phyloP scores from a whole-genome alignment of 2,888 invertebrate genomes.

The Bombylius major region DNA sequence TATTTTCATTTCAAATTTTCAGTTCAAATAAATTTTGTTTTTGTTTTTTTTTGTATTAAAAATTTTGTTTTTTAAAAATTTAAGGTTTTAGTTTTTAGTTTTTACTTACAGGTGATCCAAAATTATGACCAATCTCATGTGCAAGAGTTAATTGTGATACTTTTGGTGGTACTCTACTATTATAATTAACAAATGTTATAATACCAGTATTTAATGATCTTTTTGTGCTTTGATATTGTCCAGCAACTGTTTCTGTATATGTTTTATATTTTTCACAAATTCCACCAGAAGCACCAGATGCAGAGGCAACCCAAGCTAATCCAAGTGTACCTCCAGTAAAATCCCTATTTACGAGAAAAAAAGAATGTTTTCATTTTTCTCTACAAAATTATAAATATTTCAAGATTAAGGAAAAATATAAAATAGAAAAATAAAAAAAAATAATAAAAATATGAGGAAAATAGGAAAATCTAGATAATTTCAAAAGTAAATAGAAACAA shows the following conservation, averaged over 20 bases:
- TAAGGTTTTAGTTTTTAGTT: too few relatives aligned
- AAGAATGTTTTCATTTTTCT: neutral
- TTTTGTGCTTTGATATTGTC: slow-evolving; percentile 87
- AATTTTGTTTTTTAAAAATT: too few relatives aligned
- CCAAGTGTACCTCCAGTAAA: slow-evolving; percentile 97
- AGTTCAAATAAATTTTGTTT: too few relatives aligned
- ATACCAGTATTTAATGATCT: slow-evolving; percentile 96
- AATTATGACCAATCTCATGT: slow-evolving; percentile 98
- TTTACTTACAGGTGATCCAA: slow-evolving; percentile 82
- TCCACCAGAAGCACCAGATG: slow-evolving; percentile 94
- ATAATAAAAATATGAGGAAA: neutral
- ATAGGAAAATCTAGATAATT: too few relatives aligned
- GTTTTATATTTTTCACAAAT: slow-evolving; percentile 97
- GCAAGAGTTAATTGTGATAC: slow-evolving; percentile 96
- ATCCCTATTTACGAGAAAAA: slow-evolving; percentile 46
- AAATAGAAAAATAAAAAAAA: slow-evolving; percentile 3
- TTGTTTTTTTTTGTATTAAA: too few relatives aligned
- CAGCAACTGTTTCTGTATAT: slow-evolving; percentile 90
- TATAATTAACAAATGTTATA: slow-evolving; percentile 98
- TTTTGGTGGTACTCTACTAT: slow-evolving; percentile 90
- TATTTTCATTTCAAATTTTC: too few relatives aligned
- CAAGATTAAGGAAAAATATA: too few relatives aligned
- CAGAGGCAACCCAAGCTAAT: slow-evolving; percentile 97
- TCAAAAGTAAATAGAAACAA: neutral
- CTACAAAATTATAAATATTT: too few relatives aligned